These are phyloP conservation scores for Aphaenogaster floridana DNA, from an alignment of 1,140 invertebrate species.

Conservation along the genomic window DNA sequence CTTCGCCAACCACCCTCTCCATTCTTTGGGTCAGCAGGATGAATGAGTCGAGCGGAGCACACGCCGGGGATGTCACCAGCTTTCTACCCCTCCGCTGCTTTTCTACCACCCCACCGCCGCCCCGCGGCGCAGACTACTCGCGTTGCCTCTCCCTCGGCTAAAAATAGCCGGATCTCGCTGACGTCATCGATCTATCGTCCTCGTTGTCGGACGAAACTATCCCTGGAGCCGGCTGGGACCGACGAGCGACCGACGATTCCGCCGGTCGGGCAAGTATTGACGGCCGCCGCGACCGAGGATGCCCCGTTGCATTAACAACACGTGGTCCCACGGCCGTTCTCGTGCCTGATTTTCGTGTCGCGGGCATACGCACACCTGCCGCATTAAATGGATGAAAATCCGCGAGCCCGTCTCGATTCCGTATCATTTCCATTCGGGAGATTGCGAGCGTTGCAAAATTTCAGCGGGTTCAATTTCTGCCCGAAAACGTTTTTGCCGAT, in stretches of 20 bases:
- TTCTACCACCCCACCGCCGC: slow-evolving; percentile 6
- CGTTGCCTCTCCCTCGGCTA: slow-evolving; percentile 55
- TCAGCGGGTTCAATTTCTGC: neutral
- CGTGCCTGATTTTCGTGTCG: slow-evolving; percentile 27
- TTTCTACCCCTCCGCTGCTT: slow-evolving; percentile 53
- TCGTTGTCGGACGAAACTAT: slow-evolving; percentile 60
- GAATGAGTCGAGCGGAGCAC: slow-evolving; percentile 72
- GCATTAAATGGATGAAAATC: slow-evolving; percentile 25
- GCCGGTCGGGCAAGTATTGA: slow-evolving; percentile 44
- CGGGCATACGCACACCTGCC: neutral
- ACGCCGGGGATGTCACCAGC: slow-evolving; percentile 64
- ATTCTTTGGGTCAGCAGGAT: slow-evolving; percentile 74
- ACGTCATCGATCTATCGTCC: slow-evolving; percentile 78
- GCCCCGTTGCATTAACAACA: slow-evolving; percentile 51
- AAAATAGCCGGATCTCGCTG: slow-evolving; percentile 76
- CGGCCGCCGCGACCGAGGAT: slow-evolving; percentile 12
- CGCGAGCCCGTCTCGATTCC: neutral
- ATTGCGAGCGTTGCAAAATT: slow-evolving; percentile 25
- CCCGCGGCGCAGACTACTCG: slow-evolving; percentile 55
- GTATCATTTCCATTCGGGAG: neutral
- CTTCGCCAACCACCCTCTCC: slow-evolving; percentile 28
- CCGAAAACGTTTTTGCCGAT: neutral
- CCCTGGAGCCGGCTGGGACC: neutral
- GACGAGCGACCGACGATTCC: neutral
- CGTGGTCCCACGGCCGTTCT: slow-evolving; percentile 13